Conservation (phyloP, 2,113 vertebrate genomes). For the Phodopus roborovskii region DNA sequence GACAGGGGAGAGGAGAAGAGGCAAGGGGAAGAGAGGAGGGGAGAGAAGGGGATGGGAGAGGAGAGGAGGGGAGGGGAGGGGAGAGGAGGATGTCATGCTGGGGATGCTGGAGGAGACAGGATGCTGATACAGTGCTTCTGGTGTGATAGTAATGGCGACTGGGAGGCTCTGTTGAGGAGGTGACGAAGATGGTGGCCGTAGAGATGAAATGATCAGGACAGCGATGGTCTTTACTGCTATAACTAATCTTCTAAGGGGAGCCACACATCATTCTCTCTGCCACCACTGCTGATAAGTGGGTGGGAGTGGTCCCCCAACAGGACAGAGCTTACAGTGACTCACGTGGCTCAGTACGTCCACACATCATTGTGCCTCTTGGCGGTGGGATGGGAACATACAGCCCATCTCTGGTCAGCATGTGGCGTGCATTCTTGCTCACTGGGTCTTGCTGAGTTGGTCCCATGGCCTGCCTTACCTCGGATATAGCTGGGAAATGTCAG, state of each 20-base stretch:
- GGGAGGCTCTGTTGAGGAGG: neutral
- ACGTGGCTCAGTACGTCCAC: neutral
- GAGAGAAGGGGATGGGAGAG: neutral
- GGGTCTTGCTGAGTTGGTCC: neutral
- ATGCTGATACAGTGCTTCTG: neutral
- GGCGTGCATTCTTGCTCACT: neutral
- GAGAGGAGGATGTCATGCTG: neutral
- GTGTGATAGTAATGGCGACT: neutral
- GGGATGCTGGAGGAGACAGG: neutral
- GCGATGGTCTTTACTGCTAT: too few species aligned
- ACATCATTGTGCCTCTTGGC: neutral
- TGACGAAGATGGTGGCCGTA: neutral
- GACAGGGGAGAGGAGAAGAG: too few species aligned
- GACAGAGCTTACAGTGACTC: neutral
- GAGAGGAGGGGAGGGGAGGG: neutral
- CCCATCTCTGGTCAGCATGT: too few species aligned
- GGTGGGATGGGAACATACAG: neutral
- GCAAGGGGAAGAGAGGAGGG: too few species aligned
- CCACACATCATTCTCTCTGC: neutral
- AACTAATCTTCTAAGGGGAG: rapidly evolving
- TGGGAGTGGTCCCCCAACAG: rapidly evolving
- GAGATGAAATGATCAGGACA: neutral
- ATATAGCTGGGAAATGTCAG: rapidly evolving
- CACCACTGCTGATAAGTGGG: neutral
- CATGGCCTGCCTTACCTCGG: rapidly evolving